Evolutionary conservation across 2,888 invertebrate species (phyloP), one percentile per base, ranked within the genome.

Genomic region (Aporophyla lueneburgensis): DNA sequence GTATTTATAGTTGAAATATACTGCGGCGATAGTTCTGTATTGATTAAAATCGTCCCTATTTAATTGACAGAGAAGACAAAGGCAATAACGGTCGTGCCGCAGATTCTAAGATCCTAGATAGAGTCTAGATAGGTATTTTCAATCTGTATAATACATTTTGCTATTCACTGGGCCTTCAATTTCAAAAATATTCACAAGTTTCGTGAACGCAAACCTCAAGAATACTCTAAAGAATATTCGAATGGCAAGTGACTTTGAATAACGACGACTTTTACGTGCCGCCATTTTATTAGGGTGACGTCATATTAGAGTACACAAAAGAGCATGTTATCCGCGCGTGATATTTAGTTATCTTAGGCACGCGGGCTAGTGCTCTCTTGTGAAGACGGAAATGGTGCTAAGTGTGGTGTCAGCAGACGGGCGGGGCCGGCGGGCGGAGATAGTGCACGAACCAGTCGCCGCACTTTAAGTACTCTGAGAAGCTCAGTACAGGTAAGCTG

Each of bases 331-430:
- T 84, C 82, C 71, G 74, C 58, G 33, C 65, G 68, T 74, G 70
- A 79, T 76, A 79, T 82, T 80, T 70, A 76, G 76, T 75, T 84
- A 86, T 82, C 71, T 70, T 67, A 82, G 63, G 80, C 84, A 83
- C 76, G 73, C 81, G 80, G 82, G 72, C 80, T 83, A 88, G 87
- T 80, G 83, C 83, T 86, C 91, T 89, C 88, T 86, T 85, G 89
- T 89, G 89, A 84, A 90, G 88, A 85, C 90, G 93, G 93, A 93
- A 93, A 92, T 89, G 90, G 90, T 89, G 87, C 89, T 92, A 93
- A 94, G 94, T 94, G 94, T 91, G 88, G 88, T 90, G 93, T 92
- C 92, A 93, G 93, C 92, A 88, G 76, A 63, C 83, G 72, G 80
- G 78, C 76, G 74, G 78, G 74, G 53, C 76, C 69, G 82, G 73